Base-by-base conservation (phyloP, 2,797 vertebrate genomes). In the Momotus momota region DNA sequence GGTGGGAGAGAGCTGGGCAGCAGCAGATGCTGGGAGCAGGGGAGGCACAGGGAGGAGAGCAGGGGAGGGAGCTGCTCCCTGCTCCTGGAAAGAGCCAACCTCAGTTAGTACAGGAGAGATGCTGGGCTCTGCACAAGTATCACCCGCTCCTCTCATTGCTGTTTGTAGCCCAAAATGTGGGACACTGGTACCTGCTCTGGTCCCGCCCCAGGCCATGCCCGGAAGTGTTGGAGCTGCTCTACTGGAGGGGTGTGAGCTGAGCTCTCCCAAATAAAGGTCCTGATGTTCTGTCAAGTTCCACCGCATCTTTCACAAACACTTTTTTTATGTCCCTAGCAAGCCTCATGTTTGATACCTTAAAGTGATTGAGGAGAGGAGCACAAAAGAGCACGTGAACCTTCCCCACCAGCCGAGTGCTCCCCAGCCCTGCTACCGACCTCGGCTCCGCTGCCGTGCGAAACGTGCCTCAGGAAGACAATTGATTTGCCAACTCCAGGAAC, bases 101-200 rank as follows among this genome's bases (percentile, higher is more conserved):
- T 33, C 31, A 9, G 29, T 43, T 17, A 7, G 10, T 3, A 20
- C 0, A 1, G 81, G 49, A 78, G 35, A 48, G 51, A 7, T 12
- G 7, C 35, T 5, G 70, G 57, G 35, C 1, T 51, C 43, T 40
- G 61, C 31, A 26, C 40, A 21, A 19, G 25, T 14, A 18, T 4
- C 78, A 43, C 0, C 1, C 52, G n/a, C 22, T n/a, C 20, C 26
- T 84, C 74, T 2, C 31, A 1, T 14, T n/a, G 27, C 61, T 43
- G 5, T 4, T 40, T 5, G 12, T 11, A 23, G 9, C 3, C 1
- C 0, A 2, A 31, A 13, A 2, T 0, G 0, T 12, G 23, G 21
- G 29, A n/a, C 21, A 1, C 3, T 14, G 46, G 7, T 14, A n/a
- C 20, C 33, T 49, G 22, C 25, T 45, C 58, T 55, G 21, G 6